These are phyloP conservation scores for Cromileptes altivelis DNA, from an alignment of 2,113 vertebrate genomes.

Conservation along the genomic window DNA sequence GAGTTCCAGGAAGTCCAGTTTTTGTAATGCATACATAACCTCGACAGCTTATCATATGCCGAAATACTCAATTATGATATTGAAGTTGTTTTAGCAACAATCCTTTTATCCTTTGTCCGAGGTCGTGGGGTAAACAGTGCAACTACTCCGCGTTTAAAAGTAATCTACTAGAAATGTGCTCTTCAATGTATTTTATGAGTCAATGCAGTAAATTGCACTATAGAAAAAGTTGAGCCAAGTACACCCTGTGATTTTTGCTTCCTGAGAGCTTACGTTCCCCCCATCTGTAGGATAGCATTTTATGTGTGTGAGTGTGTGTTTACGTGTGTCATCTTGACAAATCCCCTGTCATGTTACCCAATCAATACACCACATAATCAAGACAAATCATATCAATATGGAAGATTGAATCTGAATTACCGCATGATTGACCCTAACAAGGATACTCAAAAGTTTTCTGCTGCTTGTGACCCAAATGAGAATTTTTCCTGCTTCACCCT, in stretches of 20 bases:
- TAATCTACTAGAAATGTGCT: too few relatives aligned
- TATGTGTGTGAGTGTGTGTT: neutral
- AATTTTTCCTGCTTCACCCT: neutral
- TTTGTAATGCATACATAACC: too few relatives aligned
- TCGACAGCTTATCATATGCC: too few relatives aligned
- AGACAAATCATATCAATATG: constrained; percentile 49
- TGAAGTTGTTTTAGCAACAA: too few relatives aligned
- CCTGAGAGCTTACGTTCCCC: neutral
- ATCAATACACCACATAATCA: constrained; percentile 63
- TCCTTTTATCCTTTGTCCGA: too few relatives aligned
- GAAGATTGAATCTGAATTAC: constrained; percentile 39
- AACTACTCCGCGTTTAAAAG: too few relatives aligned
- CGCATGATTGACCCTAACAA: constrained; percentile 21
- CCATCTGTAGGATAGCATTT: neutral
- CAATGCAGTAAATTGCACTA: too few relatives aligned
- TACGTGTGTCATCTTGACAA: constrained; percentile 18
- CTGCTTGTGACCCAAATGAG: constrained; percentile 14
- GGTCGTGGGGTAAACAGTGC: too few relatives aligned
- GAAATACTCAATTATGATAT: too few relatives aligned
- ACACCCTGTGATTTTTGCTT: neutral
- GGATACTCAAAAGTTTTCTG: neutral
- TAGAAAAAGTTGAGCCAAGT: too few relatives aligned
- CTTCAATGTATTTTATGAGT: too few relatives aligned
- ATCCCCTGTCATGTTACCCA: constrained; percentile 26
- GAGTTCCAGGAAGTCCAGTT: too few relatives aligned